A percentile compares a stretch with the other conserved stretches of the same genome.
phyloP scores from a whole-genome alignment of 2,888 invertebrate species.

The Syritta pipiens region DNA sequence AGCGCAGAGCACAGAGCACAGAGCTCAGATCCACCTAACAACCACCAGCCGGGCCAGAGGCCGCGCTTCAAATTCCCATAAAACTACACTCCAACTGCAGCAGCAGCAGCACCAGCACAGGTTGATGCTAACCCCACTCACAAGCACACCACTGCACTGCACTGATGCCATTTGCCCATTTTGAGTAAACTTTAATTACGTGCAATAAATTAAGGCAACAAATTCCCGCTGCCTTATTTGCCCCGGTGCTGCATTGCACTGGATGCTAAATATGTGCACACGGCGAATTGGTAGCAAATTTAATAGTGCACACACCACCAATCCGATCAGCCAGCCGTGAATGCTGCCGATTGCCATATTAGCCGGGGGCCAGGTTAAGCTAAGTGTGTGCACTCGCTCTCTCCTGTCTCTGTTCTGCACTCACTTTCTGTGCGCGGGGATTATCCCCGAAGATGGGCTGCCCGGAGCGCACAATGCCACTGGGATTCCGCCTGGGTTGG shows the following conservation, averaged over 20 bases:
- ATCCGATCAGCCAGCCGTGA: conserved; percentile 58
- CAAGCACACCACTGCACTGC: conserved; percentile 11
- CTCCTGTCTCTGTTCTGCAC: too few relatives aligned
- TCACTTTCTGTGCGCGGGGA: conserved; percentile 47
- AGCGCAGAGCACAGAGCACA: too few relatives aligned
- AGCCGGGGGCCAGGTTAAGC: conserved; percentile 51
- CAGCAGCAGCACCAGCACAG: conserved; percentile 49
- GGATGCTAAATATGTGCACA: conserved; percentile 68
- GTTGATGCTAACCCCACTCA: conserved; percentile 62
- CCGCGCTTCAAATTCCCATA: conserved; percentile 61
- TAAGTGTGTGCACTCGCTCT: conserved; percentile 26
- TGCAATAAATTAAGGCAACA: conserved; percentile 72
- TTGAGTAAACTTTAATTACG: conserved; percentile 71
- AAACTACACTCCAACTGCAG: conserved; percentile 51
- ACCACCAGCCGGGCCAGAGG: conserved; percentile 34
- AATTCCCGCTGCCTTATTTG: conserved; percentile 72
- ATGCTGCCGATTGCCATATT: conserved; percentile 67
- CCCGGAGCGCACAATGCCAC: conserved; percentile 40
- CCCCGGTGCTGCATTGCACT: conserved; percentile 62
- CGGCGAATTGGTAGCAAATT: conserved; percentile 69
- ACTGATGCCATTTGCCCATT: conserved; percentile 69
- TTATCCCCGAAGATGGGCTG: conserved; percentile 64
- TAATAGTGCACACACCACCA: conserved; percentile 67
- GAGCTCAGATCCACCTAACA: too few relatives aligned
- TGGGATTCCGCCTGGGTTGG: conserved; percentile 18